A percentile compares a stretch with the other conserved stretches of the same genome.
phyloP scores from a whole-genome alignment of 2,797 vertebrate species.

The Podarcis siculus region DNA sequence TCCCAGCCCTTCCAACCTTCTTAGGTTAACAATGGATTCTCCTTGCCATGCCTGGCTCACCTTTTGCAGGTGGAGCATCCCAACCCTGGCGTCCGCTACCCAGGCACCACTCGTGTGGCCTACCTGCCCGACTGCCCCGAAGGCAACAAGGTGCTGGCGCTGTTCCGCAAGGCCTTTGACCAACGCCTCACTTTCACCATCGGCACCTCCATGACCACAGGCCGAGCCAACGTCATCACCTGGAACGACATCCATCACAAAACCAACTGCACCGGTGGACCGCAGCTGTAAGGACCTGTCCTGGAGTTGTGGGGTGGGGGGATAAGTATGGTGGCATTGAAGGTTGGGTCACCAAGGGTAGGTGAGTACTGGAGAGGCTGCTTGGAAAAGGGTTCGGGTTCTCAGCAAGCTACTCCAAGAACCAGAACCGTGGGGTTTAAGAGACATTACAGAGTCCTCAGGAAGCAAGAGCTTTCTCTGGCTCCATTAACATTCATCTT shows the following conservation, averaged over 20 bases:
- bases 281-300: conserved; percentile 84
- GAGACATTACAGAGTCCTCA: neutral
- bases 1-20: neutral
- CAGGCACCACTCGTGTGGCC: conserved; percentile 92
- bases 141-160: conserved; percentile 91
- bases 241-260: conserved; percentile 99
- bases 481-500: neutral
- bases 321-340: neutral
- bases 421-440: neutral
- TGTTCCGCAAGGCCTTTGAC: conserved; percentile 92
- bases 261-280: conserved; percentile 93
- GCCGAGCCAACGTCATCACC: conserved; percentile 94
- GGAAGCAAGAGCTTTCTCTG: neutral
- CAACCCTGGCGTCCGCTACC: conserved; percentile 92
- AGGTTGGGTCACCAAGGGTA: neutral
- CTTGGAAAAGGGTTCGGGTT: neutral
- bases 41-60: neutral
- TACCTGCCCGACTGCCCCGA: conserved; percentile 96
- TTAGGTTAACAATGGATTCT: neutral
- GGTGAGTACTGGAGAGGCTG: neutral
- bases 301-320: neutral
- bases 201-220: conserved; percentile 96
- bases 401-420: neutral
- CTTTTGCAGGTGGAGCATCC: conserved; percentile 88
- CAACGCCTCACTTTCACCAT: conserved; percentile 96